Evolutionary conservation across 2,113 vertebrate genomes (phyloP), one percentile per base, ranked within the genome.

Genomic region (Catagonus wagneri): DNA sequence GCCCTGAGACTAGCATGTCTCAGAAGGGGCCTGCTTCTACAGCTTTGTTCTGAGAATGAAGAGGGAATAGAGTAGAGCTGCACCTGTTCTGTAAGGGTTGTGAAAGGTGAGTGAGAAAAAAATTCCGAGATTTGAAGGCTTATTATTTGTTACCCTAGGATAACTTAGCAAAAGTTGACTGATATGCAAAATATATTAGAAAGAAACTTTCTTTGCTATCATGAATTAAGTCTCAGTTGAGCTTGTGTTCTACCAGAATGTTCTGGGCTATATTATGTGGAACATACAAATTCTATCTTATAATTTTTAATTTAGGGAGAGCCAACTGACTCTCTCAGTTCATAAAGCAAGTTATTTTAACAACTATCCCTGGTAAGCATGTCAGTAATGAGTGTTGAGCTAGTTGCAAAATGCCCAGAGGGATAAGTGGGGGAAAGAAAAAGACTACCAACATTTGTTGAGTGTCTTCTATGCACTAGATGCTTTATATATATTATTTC

Each of bases 231-330:
- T 95, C 61, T 79, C 25, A 25, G 60, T 25, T 85, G 16, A 65
- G 10, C 65, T 85, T 69, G 7, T 89, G 10, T 76, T 75, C 61
- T 69, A 25, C 4, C 44, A 96, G 52, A 44, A 94, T 60, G 14
- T 75, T 84, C 83, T 75, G 32, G 84, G 65, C 34, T 80, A 69
- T 68, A 12, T 68, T 76, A 86, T 25, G 34, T 56, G 7, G 66
- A 89, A 76, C 91, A 84, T 44, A 80, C 13, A 95, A 65, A n/a
- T 81, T 93, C 27, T 32, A 36, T 93, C 25, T 79, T 88, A 79
- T 15, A 68, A 27, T 52, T n/a, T 88, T 80, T 69, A 89, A 63
- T 61, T 88, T 27, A 68, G 19, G 32, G 12, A 32, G 69, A 56
- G 50, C 27, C 56, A 65, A 20, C 10, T 83, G 50, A 92, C 14